These are phyloP conservation scores for Pedionomus torquatus DNA, from an alignment of 2,113 vertebrate species.

Conservation along the genomic window DNA sequence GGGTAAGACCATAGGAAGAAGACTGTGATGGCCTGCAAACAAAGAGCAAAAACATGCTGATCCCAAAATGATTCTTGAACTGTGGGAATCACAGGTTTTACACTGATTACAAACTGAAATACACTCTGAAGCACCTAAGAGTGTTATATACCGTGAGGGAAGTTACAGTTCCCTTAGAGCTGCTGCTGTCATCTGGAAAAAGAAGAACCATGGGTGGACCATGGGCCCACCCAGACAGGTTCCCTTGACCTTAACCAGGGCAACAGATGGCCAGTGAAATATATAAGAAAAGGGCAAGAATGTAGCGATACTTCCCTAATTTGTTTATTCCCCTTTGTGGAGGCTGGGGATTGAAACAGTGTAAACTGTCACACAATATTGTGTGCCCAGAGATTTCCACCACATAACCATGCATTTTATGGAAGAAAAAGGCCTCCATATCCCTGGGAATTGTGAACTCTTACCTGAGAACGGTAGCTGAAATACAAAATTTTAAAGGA, in stretches of 20 bases:
- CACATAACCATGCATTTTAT: neutral
- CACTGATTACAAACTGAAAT: neutral
- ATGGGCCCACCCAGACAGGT: no score
- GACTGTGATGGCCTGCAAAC: neutral
- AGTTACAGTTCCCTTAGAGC: neutral
- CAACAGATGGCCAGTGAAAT: neutral
- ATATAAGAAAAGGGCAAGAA: neutral
- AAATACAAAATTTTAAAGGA: neutral
- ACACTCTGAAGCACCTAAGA: neutral
- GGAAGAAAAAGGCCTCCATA: neutral
- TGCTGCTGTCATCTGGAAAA: neutral
- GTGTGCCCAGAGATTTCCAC: neutral
- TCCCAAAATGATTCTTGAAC: neutral
- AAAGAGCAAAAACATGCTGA: neutral
- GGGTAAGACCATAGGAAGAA: neutral
- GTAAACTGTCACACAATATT: neutral
- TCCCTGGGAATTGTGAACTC: neutral
- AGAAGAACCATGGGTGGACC: neutral
- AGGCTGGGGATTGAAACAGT: neutral
- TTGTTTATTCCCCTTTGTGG: neutral
- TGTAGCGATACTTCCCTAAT: neutral
- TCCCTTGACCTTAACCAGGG: neutral
- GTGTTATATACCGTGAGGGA: neutral
- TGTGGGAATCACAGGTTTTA: neutral
- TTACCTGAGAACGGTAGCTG: neutral